Base-by-base conservation (phyloP, 2,797 vertebrate species). In the Spheniscus humboldti region DNA sequence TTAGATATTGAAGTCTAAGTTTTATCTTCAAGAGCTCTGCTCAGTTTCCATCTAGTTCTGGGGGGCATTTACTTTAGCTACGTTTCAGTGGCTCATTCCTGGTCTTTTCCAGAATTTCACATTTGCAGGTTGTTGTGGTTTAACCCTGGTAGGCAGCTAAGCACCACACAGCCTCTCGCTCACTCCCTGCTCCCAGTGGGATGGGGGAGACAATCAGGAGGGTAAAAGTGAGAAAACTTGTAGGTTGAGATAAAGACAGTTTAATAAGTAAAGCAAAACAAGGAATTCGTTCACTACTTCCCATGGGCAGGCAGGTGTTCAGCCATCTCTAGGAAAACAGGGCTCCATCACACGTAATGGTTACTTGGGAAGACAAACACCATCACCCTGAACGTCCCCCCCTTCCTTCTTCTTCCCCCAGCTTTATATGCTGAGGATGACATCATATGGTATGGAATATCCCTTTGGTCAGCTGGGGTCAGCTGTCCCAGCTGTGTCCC, bases 281-380 rank as follows among this genome's bases (percentile, higher is more conserved):
- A 43, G n/a, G 9, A 60, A 52, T 33, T 50, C 3, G 30, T 81
- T 67, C 11, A 11, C 6, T 22, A 7, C 20, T 63, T 45, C 4
- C 3, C 24, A 13, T 48, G 0, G 1, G 11, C 23, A 35, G 6
- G 19, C n/a, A 60, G 16, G 2, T 15, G 13, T n/a, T 86, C 60
- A 63, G 33, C 14, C 14, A 22, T 5, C 12, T 59, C 27, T 9
- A 55, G 62, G 28, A 84, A 4, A 59, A 13, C 7, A 69, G 7
- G 19, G 18, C 2, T 90, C 45, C 43, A 22, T 28, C 30, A 37
- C 0, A 0, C 0, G 0, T 50, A 47, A 28, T 0, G 2, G 17
- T 41, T 39, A n/a, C 31, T 50, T 55, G 4, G n/a, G 55, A 72
- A 78, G n/a, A 48, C 28, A 48, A 77, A 59, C 1, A 0, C 1